Percentiles rank a stretch among this genome's conserved stretches.
These are phyloP conservation scores for Montipora cactus DNA, from an alignment of 64 coral and sea anemone species.

Conservation along the genomic window DNA sequence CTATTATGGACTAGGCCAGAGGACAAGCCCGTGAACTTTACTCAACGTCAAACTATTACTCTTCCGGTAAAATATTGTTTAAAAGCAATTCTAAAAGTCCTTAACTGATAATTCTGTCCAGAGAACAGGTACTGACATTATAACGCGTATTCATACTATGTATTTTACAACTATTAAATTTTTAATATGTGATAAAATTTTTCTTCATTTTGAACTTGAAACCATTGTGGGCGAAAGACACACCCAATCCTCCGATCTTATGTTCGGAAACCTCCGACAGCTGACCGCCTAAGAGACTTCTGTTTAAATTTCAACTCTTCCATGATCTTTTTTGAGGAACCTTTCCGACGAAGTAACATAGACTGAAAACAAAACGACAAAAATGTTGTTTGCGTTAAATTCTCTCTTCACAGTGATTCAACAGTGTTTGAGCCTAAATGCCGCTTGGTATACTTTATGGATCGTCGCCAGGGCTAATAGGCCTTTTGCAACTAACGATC, in stretches of 20 bases:
- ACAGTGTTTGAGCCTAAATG: too few species aligned
- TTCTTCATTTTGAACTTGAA: not conserved
- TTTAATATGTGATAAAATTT: not conserved
- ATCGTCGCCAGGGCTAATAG: too few species aligned
- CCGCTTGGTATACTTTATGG: too few species aligned
- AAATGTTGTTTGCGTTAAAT: not conserved
- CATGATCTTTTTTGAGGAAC: conserved; percentile 79
- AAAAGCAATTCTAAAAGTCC: too few species aligned
- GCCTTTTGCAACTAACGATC: too few species aligned
- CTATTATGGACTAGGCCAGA: too few species aligned
- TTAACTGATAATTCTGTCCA: too few species aligned
- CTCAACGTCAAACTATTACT: too few species aligned
- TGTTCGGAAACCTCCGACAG: not conserved
- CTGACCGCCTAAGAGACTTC: conserved; percentile 70
- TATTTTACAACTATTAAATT: not conserved
- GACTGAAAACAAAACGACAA: conserved; percentile 60
- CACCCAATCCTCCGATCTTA: not conserved
- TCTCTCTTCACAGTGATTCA: not conserved
- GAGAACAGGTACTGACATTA: too few species aligned
- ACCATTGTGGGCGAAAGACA: not conserved
- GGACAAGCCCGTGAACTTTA: too few species aligned
- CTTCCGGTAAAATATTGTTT: too few species aligned
- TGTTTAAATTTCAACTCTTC: conserved; percentile 75
- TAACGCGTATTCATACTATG: too few species aligned
- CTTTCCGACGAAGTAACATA: conserved; percentile 53